Conservation (phyloP, 2,888 invertebrate genomes). For the Catocala fraxini region DNA sequence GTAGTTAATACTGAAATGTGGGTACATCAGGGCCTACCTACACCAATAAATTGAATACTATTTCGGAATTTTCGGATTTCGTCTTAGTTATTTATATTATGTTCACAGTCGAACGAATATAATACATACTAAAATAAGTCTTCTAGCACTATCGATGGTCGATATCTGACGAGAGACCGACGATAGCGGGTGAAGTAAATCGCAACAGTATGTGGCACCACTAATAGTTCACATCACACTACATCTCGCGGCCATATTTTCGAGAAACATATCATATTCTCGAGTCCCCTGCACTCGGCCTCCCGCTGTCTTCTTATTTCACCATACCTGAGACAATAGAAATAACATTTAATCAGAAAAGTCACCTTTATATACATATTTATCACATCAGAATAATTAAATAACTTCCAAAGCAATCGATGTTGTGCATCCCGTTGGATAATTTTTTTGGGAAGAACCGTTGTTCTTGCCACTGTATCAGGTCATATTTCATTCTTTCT, state of each 20-base stretch:
- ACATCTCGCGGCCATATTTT: slow-evolving; percentile 40
- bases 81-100: slow-evolving; percentile 49
- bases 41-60: slow-evolving; percentile 32
- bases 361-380: too few species aligned
- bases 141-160: slow-evolving; percentile 60
- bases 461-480: too few species aligned
- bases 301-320: slow-evolving; percentile 64
- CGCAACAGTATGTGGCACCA: slow-evolving; percentile 46
- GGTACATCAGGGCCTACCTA: slow-evolving; percentile 35
- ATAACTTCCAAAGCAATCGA: too few species aligned
- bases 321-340: slow-evolving; percentile 76
- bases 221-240: slow-evolving; percentile 51
- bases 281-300: slow-evolving; percentile 58
- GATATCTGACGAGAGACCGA: slow-evolving; percentile 45
- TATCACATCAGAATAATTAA: not conserved
- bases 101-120: slow-evolving; percentile 59
- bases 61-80: slow-evolving; percentile 54
- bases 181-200: slow-evolving; percentile 35
- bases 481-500: too few species aligned
- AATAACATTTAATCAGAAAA: slow-evolving; percentile 13
- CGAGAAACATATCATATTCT: slow-evolving; percentile 40
- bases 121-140: slow-evolving; percentile 60
- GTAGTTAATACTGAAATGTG: slow-evolving; percentile 43
- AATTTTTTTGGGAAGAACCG: too few species aligned
- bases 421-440: too few species aligned